Evolutionary conservation across 2,797 vertebrate genomes (phyloP).

Genomic region (Acanthurus lineatus): DNA sequence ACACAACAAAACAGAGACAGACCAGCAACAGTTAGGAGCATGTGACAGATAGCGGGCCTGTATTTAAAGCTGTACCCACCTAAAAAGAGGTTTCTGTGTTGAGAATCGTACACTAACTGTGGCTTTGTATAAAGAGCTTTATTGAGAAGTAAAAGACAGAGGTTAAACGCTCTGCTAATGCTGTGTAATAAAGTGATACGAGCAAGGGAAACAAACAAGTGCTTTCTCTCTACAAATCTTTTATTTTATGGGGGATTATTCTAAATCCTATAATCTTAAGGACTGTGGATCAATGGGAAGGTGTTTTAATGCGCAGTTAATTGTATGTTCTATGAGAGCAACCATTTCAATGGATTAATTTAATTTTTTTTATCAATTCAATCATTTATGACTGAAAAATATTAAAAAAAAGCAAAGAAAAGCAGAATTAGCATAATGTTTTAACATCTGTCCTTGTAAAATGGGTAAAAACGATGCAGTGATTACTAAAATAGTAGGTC

Average conservation of each 20-base stretch:
- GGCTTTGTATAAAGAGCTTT: not conserved
- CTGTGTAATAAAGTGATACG: constrained; percentile 10
- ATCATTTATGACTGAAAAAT: not conserved
- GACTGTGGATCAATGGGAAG: not conserved
- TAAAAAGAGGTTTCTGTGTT: not conserved
- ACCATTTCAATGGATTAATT: not conserved
- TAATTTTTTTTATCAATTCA: not conserved
- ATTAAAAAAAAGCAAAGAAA: not conserved
- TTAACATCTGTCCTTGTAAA: not conserved
- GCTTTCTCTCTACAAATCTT: constrained; percentile 8
- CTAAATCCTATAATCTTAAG: constrained; percentile 26
- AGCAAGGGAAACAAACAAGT: constrained; percentile 14
- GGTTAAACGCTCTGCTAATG: constrained; percentile 1
- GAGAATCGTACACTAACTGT: not conserved
- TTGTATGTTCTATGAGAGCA: not conserved
- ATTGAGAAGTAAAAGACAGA: not conserved
- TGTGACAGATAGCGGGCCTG: not conserved
- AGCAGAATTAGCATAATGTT: not conserved
- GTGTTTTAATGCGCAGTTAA: constrained; percentile 10
- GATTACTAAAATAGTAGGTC: not conserved
- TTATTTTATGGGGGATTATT: constrained; percentile 35
- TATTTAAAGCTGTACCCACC: not conserved
- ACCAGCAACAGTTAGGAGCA: not conserved
- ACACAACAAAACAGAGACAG: constrained; percentile 17
- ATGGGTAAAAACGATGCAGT: too few relatives aligned